Percentiles rank a stretch among this genome's conserved stretches.
phyloP scores from a whole-genome alignment of 2,888 invertebrate genomes.

The Galeruca laticollis region DNA sequence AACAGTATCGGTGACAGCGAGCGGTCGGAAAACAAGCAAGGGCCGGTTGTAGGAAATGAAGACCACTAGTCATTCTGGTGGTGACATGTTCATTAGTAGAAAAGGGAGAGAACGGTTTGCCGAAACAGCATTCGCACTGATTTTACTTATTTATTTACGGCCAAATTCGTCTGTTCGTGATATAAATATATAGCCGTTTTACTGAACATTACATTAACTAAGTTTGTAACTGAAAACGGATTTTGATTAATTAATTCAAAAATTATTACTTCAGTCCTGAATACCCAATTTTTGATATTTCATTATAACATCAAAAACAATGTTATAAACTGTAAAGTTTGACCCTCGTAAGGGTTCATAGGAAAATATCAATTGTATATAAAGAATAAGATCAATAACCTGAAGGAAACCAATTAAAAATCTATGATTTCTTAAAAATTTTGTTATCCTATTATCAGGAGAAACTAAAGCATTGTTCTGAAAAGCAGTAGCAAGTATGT shows the following conservation, averaged over 20 bases:
- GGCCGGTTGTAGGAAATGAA: slow-evolving; percentile 56
- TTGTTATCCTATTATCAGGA: no score
- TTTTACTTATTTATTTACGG: slow-evolving; percentile 56
- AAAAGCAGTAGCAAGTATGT: no score
- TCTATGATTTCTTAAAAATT: no score
- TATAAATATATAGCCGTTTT: slow-evolving; percentile 50
- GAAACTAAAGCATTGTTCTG: no score
- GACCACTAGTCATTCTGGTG: slow-evolving; percentile 60
- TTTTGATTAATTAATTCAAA: slow-evolving; percentile 17
- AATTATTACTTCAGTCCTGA: background rate
- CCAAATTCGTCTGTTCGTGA: slow-evolving; percentile 49
- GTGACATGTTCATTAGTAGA: slow-evolving; percentile 59
- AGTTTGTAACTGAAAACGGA: slow-evolving; percentile 29
- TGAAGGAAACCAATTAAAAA: no score
- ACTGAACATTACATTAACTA: slow-evolving; percentile 34
- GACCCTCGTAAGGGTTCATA: background rate
- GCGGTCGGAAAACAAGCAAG: slow-evolving; percentile 36
- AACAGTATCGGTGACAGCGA: slow-evolving; percentile 43
- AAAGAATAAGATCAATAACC: no score
- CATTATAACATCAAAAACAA: background rate
- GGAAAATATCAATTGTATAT: no score
- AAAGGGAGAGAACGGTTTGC: slow-evolving; percentile 44
- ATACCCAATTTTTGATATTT: slow-evolving; percentile 7
- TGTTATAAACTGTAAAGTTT: background rate
- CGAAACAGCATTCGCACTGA: slow-evolving; percentile 48